phyloP scores from a whole-genome alignment of 2,797 vertebrate species.

The Sebastes jordani region DNA sequence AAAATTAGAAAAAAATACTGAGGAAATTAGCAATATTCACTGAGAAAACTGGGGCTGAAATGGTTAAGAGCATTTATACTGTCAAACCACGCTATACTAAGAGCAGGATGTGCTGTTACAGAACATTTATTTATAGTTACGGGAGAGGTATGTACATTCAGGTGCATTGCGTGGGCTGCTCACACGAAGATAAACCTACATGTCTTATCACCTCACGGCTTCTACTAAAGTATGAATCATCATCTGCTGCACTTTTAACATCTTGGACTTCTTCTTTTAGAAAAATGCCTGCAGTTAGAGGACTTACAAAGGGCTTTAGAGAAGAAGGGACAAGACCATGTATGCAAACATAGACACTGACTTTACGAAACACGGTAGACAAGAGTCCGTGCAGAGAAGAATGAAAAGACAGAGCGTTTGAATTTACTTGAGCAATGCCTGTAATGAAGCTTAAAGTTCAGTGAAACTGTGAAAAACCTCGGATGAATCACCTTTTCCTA shows the following conservation, averaged over 20 bases:
- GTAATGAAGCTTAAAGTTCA: constrained; percentile 33
- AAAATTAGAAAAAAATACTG: no score
- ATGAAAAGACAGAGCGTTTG: constrained; percentile 4
- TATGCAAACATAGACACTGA: neutral
- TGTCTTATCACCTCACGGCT: neutral
- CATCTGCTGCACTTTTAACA: neutral
- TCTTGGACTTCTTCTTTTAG: neutral
- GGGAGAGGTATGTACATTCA: neutral
- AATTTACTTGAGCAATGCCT: constrained; percentile 9
- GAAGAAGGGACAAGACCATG: no score
- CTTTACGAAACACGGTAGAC: neutral
- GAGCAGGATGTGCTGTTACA: neutral
- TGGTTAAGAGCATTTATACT: neutral
- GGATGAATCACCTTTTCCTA: constrained; percentile 46
- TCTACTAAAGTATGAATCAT: neutral
- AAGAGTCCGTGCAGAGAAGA: neutral
- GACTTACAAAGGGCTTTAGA: neutral
- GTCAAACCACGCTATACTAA: accelerated
- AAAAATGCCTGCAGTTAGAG: neutral
- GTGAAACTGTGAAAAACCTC: constrained; percentile 20
- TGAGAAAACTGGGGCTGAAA: neutral
- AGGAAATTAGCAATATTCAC: neutral
- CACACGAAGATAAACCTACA: neutral
- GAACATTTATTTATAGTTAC: neutral
- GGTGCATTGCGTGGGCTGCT: constrained; percentile 9